Base-by-base conservation (phyloP, 1,140 invertebrate species). In the Papilio polytes region DNA sequence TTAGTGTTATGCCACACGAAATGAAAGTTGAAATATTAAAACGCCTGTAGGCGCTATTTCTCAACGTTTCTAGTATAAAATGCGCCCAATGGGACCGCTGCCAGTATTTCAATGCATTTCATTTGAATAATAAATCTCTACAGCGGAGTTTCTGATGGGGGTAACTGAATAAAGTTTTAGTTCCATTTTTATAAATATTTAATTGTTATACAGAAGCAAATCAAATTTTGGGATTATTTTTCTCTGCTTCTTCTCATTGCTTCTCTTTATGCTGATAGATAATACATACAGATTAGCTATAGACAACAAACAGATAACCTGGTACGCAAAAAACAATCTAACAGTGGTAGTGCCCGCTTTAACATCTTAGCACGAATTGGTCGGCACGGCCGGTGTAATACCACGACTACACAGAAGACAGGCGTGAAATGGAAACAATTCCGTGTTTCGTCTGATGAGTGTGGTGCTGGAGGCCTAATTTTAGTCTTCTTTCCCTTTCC, bases 51-150 rank as follows among this genome's bases (percentile, higher is more conserved):
- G 76, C 76, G 76, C 76, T 53, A 78, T 26, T 59, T 53, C 74
- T 77, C 46, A 22, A 77, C 46, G 22, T 56, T 78, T 78, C 53
- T 63, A 78, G 26, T 63, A 78, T 36, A 48, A 78, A 78, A 63
- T 78, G 18, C 53, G 15, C 31, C 76, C 76, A 44, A 59, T 78
- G 76, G 76, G 76, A 78, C 76, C 56, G 76, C 56, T 63, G 44
- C 76, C 56, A 63, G 76, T 78, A 78, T 78, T 78, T 78, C 76
- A 78, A 78, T 78, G 76, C 76, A 78, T 78, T 78, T 78, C 76
- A 78, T 78, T 63, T 78, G 76, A 78, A 78, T 78, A 78, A 78
- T 78, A 78, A 78, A 78, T 78, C 56, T 41, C 53, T 18, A 36
- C 53, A 78, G 76, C 76, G 31, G 8, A 63, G 53, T 78, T 78